These are phyloP conservation scores for Ditylenchus dipsaci DNA, from an alignment of 1,140 invertebrate species.

Conservation along the genomic window DNA sequence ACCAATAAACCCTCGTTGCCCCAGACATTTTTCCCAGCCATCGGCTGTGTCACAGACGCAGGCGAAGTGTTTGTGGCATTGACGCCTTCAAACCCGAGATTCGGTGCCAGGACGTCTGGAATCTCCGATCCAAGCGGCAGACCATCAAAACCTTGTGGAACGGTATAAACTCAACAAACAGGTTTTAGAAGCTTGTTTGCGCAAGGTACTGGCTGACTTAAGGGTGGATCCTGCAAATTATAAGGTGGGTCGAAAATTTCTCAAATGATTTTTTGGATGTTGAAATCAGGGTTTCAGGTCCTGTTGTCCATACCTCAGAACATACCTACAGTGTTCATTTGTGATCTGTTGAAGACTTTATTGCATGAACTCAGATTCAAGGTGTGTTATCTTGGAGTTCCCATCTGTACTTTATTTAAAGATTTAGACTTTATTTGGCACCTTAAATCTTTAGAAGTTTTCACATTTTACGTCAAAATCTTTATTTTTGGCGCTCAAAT, in stretches of 20 bases:
- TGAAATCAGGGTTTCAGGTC: slow-evolving; percentile 31
- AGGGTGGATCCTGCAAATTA: slow-evolving; percentile 44
- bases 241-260: slow-evolving; percentile 38
- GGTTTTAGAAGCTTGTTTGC: slow-evolving; percentile 45
- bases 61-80: slow-evolving; percentile 61
- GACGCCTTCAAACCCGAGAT: slow-evolving; percentile 63
- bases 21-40: slow-evolving; percentile 64
- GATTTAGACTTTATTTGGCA: no score
- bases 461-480: no score
- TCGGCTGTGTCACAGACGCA: slow-evolving; percentile 62
- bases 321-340: slow-evolving; percentile 46
- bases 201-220: slow-evolving; percentile 46
- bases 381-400: slow-evolving; percentile 24
- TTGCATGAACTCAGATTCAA: slow-evolving; percentile 51
- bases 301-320: slow-evolving; percentile 55
- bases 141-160: slow-evolving; percentile 5
- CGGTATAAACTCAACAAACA: slow-evolving; percentile 13
- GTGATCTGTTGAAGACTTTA: slow-evolving; percentile 41
- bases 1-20: slow-evolving; percentile 64
- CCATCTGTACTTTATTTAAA: no score
- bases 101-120: slow-evolving; percentile 39
- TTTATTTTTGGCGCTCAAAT: no score
- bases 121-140: slow-evolving; percentile 42
- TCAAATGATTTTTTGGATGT: neutral
- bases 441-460: no score